A percentile compares a stretch with the other conserved stretches of the same genome.
Conservation (phyloP, 2,113 vertebrate genomes). For the Oncorhynchus tshawytscha region DNA sequence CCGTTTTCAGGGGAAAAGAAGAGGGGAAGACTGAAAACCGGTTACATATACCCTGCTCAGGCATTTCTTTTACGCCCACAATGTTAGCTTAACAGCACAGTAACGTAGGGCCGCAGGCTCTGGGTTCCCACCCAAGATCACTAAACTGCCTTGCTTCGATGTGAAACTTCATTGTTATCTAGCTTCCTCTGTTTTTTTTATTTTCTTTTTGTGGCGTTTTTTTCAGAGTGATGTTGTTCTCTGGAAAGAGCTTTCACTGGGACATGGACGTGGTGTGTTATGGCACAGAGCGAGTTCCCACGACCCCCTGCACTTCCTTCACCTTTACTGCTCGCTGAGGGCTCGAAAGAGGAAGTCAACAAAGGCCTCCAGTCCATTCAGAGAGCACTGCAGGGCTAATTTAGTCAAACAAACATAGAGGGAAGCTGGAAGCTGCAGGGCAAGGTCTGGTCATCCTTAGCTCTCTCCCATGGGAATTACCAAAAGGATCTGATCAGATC, state of each 20-base stretch:
- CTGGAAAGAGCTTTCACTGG: conserved; percentile 52
- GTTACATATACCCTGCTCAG: too few species aligned
- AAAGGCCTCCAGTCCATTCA: conserved; percentile 19
- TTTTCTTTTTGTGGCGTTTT: conserved; percentile 28
- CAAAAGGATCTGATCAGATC: too few species aligned
- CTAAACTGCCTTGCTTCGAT: not conserved
- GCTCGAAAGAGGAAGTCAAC: conserved; percentile 52
- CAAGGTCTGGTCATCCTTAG: too few species aligned
- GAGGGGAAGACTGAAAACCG: too few species aligned
- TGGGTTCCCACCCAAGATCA: not conserved
- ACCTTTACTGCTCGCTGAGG: conserved; percentile 53
- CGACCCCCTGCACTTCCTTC: conserved; percentile 72
- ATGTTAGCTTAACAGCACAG: not conserved
- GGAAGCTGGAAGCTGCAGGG: too few species aligned
- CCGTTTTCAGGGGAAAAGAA: conserved; percentile 25
- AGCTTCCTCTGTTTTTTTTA: conserved; percentile 64
- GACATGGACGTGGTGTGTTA: conserved; percentile 27
- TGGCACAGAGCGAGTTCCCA: conserved; percentile 60
- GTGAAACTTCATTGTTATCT: conserved; percentile 67
- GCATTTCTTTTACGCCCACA: too few species aligned
- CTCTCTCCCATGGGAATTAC: too few species aligned
- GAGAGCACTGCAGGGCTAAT: conserved; percentile 22
- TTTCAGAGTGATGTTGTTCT: conserved; percentile 45
- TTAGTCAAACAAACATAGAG: conserved; percentile 6
- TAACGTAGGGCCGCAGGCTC: not conserved